These are phyloP conservation scores for Charina bottae DNA, from an alignment of 2,113 vertebrate genomes.

Conservation along the genomic window DNA sequence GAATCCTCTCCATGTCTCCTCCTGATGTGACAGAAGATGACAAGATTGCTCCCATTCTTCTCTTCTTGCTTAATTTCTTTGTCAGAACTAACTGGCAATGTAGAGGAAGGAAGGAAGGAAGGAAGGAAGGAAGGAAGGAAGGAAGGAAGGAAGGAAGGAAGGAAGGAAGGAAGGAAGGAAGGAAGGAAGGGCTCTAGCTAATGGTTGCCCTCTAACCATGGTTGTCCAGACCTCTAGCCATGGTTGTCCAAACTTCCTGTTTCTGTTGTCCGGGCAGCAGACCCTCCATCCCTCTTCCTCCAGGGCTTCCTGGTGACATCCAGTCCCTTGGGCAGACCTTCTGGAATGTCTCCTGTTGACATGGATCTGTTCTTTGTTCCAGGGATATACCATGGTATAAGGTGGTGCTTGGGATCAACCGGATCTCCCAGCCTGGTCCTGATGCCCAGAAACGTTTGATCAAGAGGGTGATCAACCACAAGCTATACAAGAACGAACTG, in stretches of 20 bases:
- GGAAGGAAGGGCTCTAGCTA: background rate
- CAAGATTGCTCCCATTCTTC: too few relatives aligned
- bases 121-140: background rate
- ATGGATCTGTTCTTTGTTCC: background rate
- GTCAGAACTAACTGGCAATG: background rate
- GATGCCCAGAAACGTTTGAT: constrained; percentile 9
- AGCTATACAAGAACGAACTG: constrained; percentile 19
- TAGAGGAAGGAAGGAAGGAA: background rate
- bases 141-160: too few relatives aligned
- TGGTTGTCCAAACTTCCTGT: background rate
- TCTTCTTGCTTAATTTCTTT: background rate
- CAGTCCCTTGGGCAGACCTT: too few relatives aligned
- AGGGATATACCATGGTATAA: constrained; percentile 56
- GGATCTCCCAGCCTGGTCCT: constrained; percentile 27
- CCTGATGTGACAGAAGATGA: too few relatives aligned
- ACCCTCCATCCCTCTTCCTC: too few relatives aligned
- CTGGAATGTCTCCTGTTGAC: too few relatives aligned
- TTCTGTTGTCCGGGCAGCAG: background rate
- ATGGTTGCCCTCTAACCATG: too few relatives aligned
- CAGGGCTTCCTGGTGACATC: background rate
- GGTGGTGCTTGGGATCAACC: constrained; percentile 55
- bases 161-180: background rate
- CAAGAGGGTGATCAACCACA: constrained; percentile 24
- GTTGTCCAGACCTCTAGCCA: too few relatives aligned
- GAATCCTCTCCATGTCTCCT: too few relatives aligned